Conservation (phyloP, 1,140 invertebrate species). For the Zaprionus capensis region DNA sequence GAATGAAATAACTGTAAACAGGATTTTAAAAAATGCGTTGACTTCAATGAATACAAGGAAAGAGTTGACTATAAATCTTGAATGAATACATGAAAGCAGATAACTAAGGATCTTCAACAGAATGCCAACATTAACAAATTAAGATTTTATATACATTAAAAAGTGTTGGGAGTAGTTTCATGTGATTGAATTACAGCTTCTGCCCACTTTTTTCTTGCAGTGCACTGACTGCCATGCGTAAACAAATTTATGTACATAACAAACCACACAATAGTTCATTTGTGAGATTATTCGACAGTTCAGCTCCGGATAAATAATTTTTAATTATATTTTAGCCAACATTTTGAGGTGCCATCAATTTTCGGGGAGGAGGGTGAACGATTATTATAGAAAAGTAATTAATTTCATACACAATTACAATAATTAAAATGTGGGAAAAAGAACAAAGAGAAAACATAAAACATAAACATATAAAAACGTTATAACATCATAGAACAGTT, state of each 20-base stretch:
- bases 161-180: background rate
- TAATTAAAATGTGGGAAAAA: too few species aligned
- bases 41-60: too few species aligned
- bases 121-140: slow-evolving; percentile 7
- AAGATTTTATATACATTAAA: slow-evolving; percentile 17
- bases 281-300: slow-evolving; percentile 21
- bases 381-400: background rate
- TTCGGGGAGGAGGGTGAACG: background rate
- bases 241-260: slow-evolving; percentile 3
- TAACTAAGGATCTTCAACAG: background rate
- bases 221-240: background rate
- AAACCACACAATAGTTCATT: slow-evolving; percentile 47
- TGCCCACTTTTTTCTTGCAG: slow-evolving; percentile 8
- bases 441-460: too few species aligned
- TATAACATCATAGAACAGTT: too few species aligned
- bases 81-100: background rate
- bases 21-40: background rate
- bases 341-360: slow-evolving; percentile 18
- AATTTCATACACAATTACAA: background rate
- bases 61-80: too few species aligned
- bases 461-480: too few species aligned
- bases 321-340: slow-evolving; percentile 28
- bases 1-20: background rate
- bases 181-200: background rate
- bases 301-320: slow-evolving; percentile 35